Conservation (phyloP, 2,113 vertebrate species). For the Pluvialis apricaria region DNA sequence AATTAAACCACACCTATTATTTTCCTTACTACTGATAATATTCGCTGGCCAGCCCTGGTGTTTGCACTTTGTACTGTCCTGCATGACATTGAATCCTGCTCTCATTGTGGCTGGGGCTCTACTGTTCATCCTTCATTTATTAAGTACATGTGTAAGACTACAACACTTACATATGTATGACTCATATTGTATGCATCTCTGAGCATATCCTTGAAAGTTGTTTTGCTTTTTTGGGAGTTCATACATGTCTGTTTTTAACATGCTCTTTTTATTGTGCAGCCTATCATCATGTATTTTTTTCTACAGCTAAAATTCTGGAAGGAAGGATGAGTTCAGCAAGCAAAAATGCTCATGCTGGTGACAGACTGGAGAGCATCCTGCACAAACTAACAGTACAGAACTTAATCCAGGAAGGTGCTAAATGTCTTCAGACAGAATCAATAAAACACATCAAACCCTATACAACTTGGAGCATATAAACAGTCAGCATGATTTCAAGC, state of each 20-base stretch:
- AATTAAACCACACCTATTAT: background rate
- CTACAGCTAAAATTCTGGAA: background rate
- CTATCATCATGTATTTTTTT: background rate
- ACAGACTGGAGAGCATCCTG: background rate
- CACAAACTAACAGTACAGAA: background rate
- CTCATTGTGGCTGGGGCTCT: background rate
- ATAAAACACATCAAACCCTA: background rate
- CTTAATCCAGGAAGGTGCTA: background rate
- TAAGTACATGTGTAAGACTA: background rate
- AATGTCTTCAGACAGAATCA: background rate
- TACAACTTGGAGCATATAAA: background rate
- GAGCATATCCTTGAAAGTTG: background rate
- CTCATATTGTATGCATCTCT: background rate
- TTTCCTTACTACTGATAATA: background rate
- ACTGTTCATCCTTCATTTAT: background rate
- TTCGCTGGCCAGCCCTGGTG: background rate
- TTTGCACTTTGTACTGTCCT: background rate
- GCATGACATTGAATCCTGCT: background rate
- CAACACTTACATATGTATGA: background rate
- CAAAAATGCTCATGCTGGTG: background rate
- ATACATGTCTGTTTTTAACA: background rate
- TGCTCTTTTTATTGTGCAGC: background rate
- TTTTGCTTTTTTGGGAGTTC: background rate
- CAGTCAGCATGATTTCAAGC: background rate
- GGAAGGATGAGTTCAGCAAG: background rate